Evolutionary conservation across 2,797 vertebrate species (phyloP), one percentile per base, ranked within the genome.

Genomic region (Melopsittacus undulatus): DNA sequence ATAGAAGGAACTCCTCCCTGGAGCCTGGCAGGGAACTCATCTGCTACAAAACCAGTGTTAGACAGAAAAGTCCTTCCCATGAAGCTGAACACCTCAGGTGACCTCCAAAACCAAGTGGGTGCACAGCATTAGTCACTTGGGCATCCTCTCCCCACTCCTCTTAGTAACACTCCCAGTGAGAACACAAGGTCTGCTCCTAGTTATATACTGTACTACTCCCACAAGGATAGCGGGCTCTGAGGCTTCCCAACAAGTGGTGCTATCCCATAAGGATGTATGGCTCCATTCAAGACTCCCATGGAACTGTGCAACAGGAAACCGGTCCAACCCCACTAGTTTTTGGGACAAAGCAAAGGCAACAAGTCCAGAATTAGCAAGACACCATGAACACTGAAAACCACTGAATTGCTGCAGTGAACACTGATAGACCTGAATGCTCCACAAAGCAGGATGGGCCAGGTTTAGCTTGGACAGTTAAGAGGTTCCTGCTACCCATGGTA

Each of bases 171-270:
- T 17, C 13, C 59, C 7, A 30, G 9, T 1, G n/a, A 23, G 45
- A 32, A 17, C 42, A 16, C 59, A 17, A 34, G 30, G 5, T 6
- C 30, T 48, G 80, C 43, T 90, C 68, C 72, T 11, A 5, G 10
- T 3, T 12, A 13, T 1, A 24, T 46, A 36, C 45, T 24, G 15
- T 1, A 42, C 10, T 3, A 3, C 26, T 66, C 73, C 73, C 26
- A 2, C 17, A 34, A 59, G 40, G 24, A 27, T 2, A n/a, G 52
- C 0, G 0, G 34, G 34, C 38, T 22, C 29, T 0, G 24, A 16
- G 12, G 8, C 8, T 3, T 36, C 76, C 52, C 13, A 56, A 12
- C 0, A 3, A 17, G 3, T 0, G 18, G 1, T 34, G 74, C 9
- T 40, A 36, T 10, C 3, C 15, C 62, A 36, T 2, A 2, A 29